A percentile compares a stretch with the other conserved stretches of the same genome.
These are phyloP conservation scores for Cyclina sinensis DNA, from an alignment of 1,140 invertebrate genomes.

Conservation along the genomic window DNA sequence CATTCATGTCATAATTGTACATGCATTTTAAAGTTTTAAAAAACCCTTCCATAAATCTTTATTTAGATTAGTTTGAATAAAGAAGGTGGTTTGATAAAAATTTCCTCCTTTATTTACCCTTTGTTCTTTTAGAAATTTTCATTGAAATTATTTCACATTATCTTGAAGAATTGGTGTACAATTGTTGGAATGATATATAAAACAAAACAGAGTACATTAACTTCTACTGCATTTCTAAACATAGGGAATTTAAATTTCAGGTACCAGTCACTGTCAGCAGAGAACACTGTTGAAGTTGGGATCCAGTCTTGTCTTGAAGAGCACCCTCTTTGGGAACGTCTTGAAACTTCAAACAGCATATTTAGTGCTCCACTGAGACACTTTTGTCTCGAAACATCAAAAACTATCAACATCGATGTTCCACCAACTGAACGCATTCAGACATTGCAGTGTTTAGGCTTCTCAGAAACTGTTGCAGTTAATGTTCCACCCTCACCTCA, in stretches of 20 bases:
- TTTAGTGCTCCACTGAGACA: conserved; percentile 2
- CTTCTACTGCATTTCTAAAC: too few species aligned
- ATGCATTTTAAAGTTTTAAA: too few species aligned
- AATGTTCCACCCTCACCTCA: conserved; percentile 44
- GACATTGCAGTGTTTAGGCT: conserved; percentile 60
- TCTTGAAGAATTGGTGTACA: not conserved
- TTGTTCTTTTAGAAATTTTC: too few species aligned
- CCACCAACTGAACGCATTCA: conserved; percentile 37
- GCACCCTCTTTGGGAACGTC: conserved; percentile 16
- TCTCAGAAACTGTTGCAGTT: conserved; percentile 64
- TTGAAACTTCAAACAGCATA: not conserved
- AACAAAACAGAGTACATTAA: too few species aligned
- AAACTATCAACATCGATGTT: conserved; percentile 63
- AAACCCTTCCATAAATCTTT: too few species aligned
- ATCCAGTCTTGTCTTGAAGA: conserved; percentile 38
- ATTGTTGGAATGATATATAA: too few species aligned
- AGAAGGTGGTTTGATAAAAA: too few species aligned
- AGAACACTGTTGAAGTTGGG: conserved; percentile 10
- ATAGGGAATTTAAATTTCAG: not conserved
- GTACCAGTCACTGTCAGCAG: not conserved
- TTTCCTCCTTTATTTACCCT: too few species aligned
- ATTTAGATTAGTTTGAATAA: too few species aligned
- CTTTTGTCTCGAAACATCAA: conserved; percentile 48
- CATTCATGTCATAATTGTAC: too few species aligned
- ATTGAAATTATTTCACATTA: not conserved